Conservation (phyloP, 2,888 invertebrate species). For the Ypsolopha scabrella region DNA sequence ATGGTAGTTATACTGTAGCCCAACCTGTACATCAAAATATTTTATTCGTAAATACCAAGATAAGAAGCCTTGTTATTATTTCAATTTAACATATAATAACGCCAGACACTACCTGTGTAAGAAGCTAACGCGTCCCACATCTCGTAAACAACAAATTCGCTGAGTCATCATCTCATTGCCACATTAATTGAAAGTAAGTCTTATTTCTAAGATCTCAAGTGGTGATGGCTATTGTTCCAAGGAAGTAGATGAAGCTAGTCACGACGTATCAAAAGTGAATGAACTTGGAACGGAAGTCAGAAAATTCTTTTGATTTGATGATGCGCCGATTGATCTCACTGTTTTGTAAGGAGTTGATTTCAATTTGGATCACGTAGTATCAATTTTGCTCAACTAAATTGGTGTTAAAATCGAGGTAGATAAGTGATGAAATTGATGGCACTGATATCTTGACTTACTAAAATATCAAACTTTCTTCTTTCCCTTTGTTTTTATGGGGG, state of each 20-base stretch:
- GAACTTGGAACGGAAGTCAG: slow-evolving; percentile 15
- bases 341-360: neutral
- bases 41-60: neutral
- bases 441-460: neutral
- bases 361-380: neutral
- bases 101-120: slow-evolving; percentile 1
- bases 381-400: neutral
- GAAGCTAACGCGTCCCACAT: neutral
- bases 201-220: slow-evolving; percentile 13
- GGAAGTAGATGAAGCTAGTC: slow-evolving; percentile 29
- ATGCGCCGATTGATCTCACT: slow-evolving; percentile 8
- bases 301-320: slow-evolving; percentile 14
- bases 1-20: too few species aligned
- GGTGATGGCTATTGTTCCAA: slow-evolving; percentile 24
- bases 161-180: slow-evolving; percentile 19
- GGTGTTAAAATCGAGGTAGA: neutral
- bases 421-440: neutral
- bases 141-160: slow-evolving; percentile 10
- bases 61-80: slow-evolving; percentile 1
- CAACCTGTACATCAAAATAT: neutral
- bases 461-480: neutral
- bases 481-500: neutral
- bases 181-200: slow-evolving; percentile 18
- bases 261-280: slow-evolving; percentile 19
- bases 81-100: slow-evolving; percentile 1